Evolutionary conservation across 2,888 invertebrate species (phyloP), one percentile per base, ranked within the genome.

Genomic region (Acronicta leporina): DNA sequence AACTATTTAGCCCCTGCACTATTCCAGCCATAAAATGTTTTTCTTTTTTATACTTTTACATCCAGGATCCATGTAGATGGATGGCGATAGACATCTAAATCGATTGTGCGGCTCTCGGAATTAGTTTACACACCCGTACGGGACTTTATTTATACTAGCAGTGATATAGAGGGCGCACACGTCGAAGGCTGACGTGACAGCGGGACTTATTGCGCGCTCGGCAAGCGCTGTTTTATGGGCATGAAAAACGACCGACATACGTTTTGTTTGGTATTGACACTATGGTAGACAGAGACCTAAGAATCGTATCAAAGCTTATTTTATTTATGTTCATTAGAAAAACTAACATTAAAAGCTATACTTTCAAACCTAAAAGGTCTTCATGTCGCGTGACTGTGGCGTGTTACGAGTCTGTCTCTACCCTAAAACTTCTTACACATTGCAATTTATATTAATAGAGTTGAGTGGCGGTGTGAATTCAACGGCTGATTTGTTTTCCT

Each of bases 101-200:
- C 68, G 73, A 73, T 69, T 56, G 68, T 55, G 73, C 47, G 68
- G 68, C 62, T 60, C 68, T 25, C 55, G 27, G 68, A 68, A 68
- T 68, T 73, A 69, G 73, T 73, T 69, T 70, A 57, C 53, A 57
- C 44, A 72, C 55, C 25, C 49, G 48, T 56, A 4, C 41, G 50
- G 38, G 13, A 73, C 68, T 68, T 73, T 68, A 70, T 70, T 73
- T 70, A 58, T 73, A 46, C 48, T 62, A 27, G 10, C 51, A 68
- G 62, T 70, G 74, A 70, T 73, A 63, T 73, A 73, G 57, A 54
- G 63, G 14, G 47, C 38, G 44, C 44, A 49, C 42, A 54, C 45
- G 50, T 53, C 42, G 70, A 43, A 49, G 50, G 40, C 53, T 68
- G 73, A 54, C 68, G 74, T 62, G 70, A 63, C 69, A 56, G 49